Conservation (phyloP, 2,113 vertebrate species). For the Coptodon rendalli region DNA sequence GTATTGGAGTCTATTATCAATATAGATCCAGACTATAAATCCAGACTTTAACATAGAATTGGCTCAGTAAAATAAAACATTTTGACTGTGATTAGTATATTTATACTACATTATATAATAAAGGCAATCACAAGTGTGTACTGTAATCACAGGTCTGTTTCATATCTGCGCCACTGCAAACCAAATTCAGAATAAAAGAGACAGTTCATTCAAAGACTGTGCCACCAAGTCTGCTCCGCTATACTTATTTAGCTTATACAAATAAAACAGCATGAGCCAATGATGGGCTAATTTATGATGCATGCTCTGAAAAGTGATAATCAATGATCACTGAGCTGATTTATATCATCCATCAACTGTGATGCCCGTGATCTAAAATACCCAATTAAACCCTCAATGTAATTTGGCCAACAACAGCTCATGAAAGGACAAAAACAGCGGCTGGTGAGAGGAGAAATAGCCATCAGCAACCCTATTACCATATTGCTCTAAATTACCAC, state of each 20-base stretch:
- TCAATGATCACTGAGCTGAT: constrained; percentile 55
- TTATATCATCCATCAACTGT: constrained; percentile 45
- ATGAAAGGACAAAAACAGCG: constrained; percentile 42
- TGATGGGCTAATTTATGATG: constrained; percentile 28
- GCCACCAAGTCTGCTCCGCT: not conserved
- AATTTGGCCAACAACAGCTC: constrained; percentile 49
- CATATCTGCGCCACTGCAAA: not conserved
- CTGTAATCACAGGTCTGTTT: not conserved
- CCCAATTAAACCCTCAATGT: constrained; percentile 53
- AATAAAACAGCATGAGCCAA: constrained; percentile 24
- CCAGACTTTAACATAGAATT: not conserved
- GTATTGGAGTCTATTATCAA: not conserved
- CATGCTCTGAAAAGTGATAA: constrained; percentile 34
- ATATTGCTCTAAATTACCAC: constrained; percentile 65
- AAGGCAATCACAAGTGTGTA: not conserved
- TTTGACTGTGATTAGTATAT: not conserved
- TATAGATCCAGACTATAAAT: not conserved
- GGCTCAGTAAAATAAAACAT: not conserved
- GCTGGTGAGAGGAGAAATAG: constrained; percentile 43
- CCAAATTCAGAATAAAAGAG: not conserved
- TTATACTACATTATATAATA: not conserved
- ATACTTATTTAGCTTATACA: constrained; percentile 8
- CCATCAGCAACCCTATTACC: constrained; percentile 61
- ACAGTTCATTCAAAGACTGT: not conserved
- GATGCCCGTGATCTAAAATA: constrained; percentile 47